phyloP scores from a whole-genome alignment of 2,888 invertebrate species.

The Drosophila parthenogenetica region DNA sequence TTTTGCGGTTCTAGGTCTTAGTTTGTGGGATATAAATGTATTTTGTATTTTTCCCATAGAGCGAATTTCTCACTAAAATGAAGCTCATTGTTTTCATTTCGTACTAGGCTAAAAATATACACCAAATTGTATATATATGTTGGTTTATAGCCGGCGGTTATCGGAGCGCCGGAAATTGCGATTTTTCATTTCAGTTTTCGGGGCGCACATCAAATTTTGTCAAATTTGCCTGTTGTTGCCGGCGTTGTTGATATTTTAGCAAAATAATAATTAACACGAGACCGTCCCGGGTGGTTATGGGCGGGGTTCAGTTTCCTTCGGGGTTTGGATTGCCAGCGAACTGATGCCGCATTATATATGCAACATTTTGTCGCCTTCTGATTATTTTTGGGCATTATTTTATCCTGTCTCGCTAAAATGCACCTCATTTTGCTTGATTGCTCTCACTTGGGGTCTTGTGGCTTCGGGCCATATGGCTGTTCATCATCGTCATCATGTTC shows the following conservation, averaged over 20 bases:
- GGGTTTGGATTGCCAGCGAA: neutral
- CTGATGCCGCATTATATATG: constrained; percentile 70
- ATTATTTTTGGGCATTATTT: constrained; percentile 71
- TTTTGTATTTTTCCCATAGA: no score
- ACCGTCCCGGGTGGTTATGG: constrained; percentile 13
- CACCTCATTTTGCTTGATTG: constrained; percentile 76
- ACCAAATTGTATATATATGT: constrained; percentile 37
- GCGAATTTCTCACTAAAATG: no score
- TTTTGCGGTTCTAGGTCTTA: no score
- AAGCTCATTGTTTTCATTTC: no score
- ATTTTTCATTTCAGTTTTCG: constrained; percentile 73
- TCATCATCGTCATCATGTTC: constrained; percentile 37
- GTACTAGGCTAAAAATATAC: constrained; percentile 4
- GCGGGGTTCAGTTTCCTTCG: constrained; percentile 6
- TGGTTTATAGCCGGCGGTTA: constrained; percentile 68
- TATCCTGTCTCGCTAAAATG: constrained; percentile 50
- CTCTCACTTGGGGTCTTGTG: constrained; percentile 33
- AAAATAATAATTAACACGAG: constrained; percentile 78
- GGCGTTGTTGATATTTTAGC: constrained; percentile 64
- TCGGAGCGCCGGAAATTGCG: constrained; percentile 73
- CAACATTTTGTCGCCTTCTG: constrained; percentile 76
- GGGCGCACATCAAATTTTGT: constrained; percentile 73
- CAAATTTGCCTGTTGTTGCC: constrained; percentile 59
- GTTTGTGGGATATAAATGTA: no score
- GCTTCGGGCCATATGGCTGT: constrained; percentile 10